Conservation (phyloP, 2,797 vertebrate species). For the Diceros bicornis region DNA sequence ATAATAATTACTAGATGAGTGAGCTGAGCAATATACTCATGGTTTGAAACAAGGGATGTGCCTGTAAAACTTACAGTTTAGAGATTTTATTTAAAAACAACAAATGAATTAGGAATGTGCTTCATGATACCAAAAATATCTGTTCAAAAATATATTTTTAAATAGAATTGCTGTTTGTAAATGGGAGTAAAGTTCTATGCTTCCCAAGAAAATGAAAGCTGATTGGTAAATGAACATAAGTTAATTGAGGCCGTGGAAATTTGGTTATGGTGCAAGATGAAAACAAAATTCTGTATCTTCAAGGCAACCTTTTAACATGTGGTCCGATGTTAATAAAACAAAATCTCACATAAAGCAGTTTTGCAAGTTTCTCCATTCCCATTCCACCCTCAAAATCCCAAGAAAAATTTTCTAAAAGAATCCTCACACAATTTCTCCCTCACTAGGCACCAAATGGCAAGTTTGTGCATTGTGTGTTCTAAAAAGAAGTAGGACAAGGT, state of each 20-base stretch:
- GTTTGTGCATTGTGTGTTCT: neutral
- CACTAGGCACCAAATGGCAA: neutral
- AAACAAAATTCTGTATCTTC: conserved; percentile 13
- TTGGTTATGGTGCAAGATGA: neutral
- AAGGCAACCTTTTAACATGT: neutral
- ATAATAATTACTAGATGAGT: conserved; percentile 53
- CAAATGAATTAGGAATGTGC: conserved; percentile 3
- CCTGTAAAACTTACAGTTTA: conserved; percentile 26
- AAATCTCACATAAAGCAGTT: neutral
- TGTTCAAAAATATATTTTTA: conserved; percentile 37
- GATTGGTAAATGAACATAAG: neutral
- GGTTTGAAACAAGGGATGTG: neutral
- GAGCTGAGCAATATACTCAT: neutral
- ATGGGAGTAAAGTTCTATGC: neutral
- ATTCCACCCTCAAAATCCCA: neutral
- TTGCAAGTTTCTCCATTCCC: neutral
- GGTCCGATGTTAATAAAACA: neutral
- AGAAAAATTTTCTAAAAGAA: neutral
- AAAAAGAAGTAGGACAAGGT: neutral
- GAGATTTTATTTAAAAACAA: conserved; percentile 2
- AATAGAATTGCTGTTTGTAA: conserved; percentile 21
- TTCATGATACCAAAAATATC: neutral
- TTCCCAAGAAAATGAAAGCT: neutral
- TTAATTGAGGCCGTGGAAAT: neutral
- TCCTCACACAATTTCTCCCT: neutral